A percentile compares a stretch with the other conserved stretches of the same genome.
These are phyloP conservation scores for Callithrix jacchus DNA, from an alignment of 2,113 vertebrate species.

Conservation along the genomic window DNA sequence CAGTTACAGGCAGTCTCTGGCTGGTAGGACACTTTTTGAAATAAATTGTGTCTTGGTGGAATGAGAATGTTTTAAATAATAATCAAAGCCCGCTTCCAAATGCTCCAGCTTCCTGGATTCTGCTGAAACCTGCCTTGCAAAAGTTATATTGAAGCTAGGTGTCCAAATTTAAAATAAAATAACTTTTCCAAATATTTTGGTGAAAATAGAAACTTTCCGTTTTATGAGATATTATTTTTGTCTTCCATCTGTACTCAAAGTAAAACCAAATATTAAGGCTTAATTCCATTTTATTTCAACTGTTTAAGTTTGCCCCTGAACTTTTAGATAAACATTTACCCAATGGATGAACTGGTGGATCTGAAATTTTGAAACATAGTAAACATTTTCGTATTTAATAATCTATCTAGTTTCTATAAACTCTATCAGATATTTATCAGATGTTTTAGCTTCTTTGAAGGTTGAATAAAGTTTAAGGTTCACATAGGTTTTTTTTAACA, in stretches of 20 bases:
- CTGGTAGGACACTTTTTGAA: slow-evolving; percentile 32
- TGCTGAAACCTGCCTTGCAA: not conserved
- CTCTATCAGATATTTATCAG: slow-evolving; percentile 64
- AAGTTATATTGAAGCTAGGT: slow-evolving; percentile 20
- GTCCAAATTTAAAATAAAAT: slow-evolving; percentile 70
- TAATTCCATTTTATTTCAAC: slow-evolving; percentile 81
- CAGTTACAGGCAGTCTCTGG: not conserved
- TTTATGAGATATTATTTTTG: slow-evolving; percentile 78
- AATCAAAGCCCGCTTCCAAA: slow-evolving; percentile 47
- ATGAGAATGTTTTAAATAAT: slow-evolving; percentile 66
- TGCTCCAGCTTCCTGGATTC: not conserved
- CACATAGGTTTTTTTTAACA: not conserved
- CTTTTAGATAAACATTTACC: slow-evolving; percentile 79
- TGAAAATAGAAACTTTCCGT: slow-evolving; percentile 74
- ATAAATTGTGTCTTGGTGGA: slow-evolving; percentile 25
- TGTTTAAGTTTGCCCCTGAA: slow-evolving; percentile 78
- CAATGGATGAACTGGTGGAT: slow-evolving; percentile 66
- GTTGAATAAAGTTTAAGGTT: slow-evolving; percentile 61
- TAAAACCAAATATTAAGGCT: slow-evolving; percentile 82
- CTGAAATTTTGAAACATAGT: slow-evolving; percentile 60
- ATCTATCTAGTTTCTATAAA: slow-evolving; percentile 64
- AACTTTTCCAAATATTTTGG: slow-evolving; percentile 76
- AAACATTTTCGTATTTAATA: slow-evolving; percentile 69
- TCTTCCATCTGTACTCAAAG: slow-evolving; percentile 69
- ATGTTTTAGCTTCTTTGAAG: slow-evolving; percentile 54